Conservation (phyloP, 2,797 vertebrate genomes). For the Eurystomus glaucurus region DNA sequence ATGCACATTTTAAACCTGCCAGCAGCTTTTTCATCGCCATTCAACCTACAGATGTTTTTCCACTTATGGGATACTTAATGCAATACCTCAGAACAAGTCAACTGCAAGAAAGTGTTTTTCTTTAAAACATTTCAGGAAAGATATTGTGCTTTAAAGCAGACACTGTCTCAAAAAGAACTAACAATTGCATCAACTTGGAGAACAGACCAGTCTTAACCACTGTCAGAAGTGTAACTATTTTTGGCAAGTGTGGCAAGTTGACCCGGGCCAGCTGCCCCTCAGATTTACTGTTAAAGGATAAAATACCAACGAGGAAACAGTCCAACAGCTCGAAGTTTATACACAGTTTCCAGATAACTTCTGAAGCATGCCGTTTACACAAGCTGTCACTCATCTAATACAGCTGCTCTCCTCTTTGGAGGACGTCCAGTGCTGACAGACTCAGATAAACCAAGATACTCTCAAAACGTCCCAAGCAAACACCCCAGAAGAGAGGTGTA, state of each 20-base stretch:
- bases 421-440: not conserved
- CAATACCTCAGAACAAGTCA: not conserved
- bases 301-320: not conserved
- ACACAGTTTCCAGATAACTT: not conserved
- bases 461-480: not conserved
- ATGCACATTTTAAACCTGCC: not conserved
- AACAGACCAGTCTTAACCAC: not conserved
- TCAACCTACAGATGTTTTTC: not conserved
- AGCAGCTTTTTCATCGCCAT: not conserved
- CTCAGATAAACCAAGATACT: not conserved
- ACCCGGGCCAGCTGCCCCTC: not conserved
- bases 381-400: not conserved
- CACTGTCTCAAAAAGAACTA: not conserved
- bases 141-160: not conserved
- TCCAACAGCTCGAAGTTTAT: not conserved
- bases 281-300: not conserved
- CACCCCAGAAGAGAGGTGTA: not conserved
- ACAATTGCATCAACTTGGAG: not conserved
- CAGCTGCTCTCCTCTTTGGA: not conserved
- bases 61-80: not conserved
- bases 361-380: not conserved
- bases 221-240: not conserved
- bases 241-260: not conserved
- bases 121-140: not conserved
- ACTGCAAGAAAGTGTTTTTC: not conserved